Evolutionary conservation across 2,113 vertebrate species (phyloP).

Genomic region (Brevimyrus niger): DNA sequence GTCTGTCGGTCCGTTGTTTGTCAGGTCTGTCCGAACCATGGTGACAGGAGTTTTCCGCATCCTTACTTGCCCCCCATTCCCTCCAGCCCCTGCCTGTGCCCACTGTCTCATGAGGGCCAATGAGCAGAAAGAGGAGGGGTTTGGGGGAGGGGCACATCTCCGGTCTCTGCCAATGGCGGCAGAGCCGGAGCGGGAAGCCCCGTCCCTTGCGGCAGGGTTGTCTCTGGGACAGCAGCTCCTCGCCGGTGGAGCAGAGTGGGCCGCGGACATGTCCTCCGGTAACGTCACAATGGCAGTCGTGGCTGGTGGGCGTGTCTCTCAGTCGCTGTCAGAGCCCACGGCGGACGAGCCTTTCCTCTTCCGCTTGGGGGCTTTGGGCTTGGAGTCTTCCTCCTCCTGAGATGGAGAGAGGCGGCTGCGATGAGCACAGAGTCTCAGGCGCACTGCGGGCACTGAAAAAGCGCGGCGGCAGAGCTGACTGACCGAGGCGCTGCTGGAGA

Average conservation of each 20-base stretch:
- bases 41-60: conserved; percentile 19
- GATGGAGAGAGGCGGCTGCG: neutral
- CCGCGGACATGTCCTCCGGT: conserved; percentile 34
- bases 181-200: conserved; percentile 28
- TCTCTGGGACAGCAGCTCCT: conserved; percentile 32
- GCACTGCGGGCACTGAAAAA: too few relatives aligned
- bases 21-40: conserved; percentile 13
- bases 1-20: conserved; percentile 29
- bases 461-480: conserved; percentile 20
- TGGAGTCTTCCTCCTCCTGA: conserved; percentile 89
- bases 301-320: conserved; percentile 47
- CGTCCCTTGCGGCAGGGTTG: conserved; percentile 22
- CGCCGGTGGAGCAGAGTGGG: conserved; percentile 35
- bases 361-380: conserved; percentile 84
- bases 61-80: conserved; percentile 13
- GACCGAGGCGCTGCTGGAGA: conserved; percentile 81
- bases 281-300: conserved; percentile 34
- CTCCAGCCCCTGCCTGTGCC: conserved; percentile 13
- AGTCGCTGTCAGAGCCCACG: conserved; percentile 90
- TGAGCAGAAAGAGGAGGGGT: conserved; percentile 19
- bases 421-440: neutral
- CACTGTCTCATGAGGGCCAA: conserved; percentile 28
- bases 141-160: conserved; percentile 19
- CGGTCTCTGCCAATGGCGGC: conserved; percentile 27
- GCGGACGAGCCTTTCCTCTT: conserved; percentile 87